Conservation (phyloP, 2,113 vertebrate species). For the Seriola dumerili region DNA sequence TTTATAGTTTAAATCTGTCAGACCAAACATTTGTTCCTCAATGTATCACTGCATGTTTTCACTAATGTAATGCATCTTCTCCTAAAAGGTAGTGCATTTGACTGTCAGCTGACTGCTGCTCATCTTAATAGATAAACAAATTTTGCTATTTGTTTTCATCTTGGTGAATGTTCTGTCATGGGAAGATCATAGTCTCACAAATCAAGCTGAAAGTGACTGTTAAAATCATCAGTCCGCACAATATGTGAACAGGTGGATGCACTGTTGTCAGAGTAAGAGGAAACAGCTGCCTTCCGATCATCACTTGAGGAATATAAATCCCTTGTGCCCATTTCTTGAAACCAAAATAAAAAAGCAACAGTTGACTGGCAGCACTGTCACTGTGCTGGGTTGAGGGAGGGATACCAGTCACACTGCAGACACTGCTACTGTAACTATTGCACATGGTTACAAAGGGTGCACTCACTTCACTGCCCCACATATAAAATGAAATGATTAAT, state of each 20-base stretch:
- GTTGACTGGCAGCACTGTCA: conserved; percentile 15
- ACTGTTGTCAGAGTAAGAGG: conserved; percentile 22
- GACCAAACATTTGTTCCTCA: not conserved
- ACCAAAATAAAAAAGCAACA: not conserved
- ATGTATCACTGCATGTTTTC: not conserved
- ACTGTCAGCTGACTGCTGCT: conserved; percentile 1
- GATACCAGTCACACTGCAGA: not conserved
- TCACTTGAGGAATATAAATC: conserved; percentile 44
- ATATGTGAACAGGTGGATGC: conserved; percentile 39
- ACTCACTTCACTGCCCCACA: not conserved
- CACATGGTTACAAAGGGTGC: not conserved
- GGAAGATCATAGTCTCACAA: conserved; percentile 7
- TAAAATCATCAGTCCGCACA: not conserved
- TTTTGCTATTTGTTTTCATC: not conserved
- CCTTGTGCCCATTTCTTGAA: not conserved
- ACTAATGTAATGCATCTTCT: conserved; percentile 2
- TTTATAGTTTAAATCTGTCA: not conserved
- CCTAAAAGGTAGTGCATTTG: not conserved
- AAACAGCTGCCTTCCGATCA: conserved; percentile 38
- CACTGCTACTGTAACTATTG: not conserved
- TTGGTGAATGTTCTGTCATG: not conserved
- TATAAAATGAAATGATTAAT: no score
- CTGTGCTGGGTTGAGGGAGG: not conserved
- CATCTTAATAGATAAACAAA: not conserved
- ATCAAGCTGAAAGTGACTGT: conserved; percentile 19